Evolutionary conservation across 2,113 vertebrate species (phyloP).

Genomic region (Pluvianellus socialis): DNA sequence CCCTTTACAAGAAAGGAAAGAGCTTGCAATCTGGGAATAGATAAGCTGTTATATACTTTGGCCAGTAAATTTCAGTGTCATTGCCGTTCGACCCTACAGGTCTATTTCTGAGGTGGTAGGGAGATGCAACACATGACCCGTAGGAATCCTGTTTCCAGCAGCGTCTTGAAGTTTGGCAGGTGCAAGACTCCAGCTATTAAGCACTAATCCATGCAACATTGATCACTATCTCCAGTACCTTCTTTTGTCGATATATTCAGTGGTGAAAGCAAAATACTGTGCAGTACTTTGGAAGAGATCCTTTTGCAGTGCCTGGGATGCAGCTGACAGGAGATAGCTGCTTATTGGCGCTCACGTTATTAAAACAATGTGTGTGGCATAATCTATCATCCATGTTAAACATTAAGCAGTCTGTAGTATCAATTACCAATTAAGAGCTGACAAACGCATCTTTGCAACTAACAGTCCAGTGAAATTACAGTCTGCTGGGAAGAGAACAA

Average conservation of each 20-base stretch:
- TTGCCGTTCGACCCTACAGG: background rate
- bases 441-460: background rate
- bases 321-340: background rate
- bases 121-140: accelerated
- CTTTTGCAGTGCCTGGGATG: background rate
- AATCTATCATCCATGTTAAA: background rate
- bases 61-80: background rate
- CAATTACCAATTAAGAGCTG: background rate
- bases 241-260: background rate
- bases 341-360: accelerated
- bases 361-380: background rate
- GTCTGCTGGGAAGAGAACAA: background rate
- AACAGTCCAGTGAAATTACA: background rate
- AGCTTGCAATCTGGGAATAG: background rate
- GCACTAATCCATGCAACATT: background rate
- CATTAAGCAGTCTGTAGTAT: background rate
- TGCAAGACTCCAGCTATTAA: background rate
- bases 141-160: background rate
- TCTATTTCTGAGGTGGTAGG: background rate
- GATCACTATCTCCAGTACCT: background rate
- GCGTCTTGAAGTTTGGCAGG: background rate
- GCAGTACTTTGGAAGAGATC: background rate
- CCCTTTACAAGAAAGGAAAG: background rate
- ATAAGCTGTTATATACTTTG: background rate
- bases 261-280: background rate